phyloP scores from a whole-genome alignment of 2,797 vertebrate species.

The Pseudochirops cupreus region DNA sequence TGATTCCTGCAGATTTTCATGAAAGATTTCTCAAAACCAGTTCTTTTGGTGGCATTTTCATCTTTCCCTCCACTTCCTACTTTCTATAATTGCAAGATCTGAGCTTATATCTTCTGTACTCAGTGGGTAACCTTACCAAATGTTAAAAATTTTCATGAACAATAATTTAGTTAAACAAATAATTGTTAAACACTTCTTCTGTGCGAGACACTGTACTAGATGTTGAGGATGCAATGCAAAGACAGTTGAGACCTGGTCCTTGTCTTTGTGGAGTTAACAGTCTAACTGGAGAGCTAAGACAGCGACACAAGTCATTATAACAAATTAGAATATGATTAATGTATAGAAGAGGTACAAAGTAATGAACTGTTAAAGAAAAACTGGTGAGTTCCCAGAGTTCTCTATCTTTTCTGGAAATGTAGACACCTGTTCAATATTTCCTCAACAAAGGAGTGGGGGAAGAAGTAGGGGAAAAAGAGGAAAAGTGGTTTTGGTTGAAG shows the following conservation, averaged over 20 bases:
- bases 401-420: constrained; percentile 13
- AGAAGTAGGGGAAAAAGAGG: background rate
- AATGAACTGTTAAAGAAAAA: constrained; percentile 52
- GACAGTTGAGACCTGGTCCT: background rate
- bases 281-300: background rate
- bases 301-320: background rate
- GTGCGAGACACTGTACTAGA: background rate
- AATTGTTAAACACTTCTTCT: background rate
- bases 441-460: background rate
- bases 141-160: constrained; percentile 26
- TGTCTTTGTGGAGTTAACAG: background rate
- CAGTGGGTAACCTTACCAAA: constrained; percentile 34
- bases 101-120: constrained; percentile 52
- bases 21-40: constrained; percentile 71
- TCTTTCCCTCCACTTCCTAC: constrained; percentile 57
- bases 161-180: constrained; percentile 18
- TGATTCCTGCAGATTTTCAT: constrained; percentile 75
- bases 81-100: constrained; percentile 57
- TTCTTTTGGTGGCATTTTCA: constrained; percentile 70
- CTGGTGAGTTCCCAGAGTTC: background rate
- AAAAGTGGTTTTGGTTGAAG: constrained; percentile 7
- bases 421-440: constrained; percentile 23
- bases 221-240: background rate
- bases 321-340: background rate
- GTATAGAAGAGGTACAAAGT: background rate